Evolutionary conservation across 2,797 vertebrate genomes (phyloP), one percentile per base, ranked within the genome.

Genomic region (Pterois miles): DNA sequence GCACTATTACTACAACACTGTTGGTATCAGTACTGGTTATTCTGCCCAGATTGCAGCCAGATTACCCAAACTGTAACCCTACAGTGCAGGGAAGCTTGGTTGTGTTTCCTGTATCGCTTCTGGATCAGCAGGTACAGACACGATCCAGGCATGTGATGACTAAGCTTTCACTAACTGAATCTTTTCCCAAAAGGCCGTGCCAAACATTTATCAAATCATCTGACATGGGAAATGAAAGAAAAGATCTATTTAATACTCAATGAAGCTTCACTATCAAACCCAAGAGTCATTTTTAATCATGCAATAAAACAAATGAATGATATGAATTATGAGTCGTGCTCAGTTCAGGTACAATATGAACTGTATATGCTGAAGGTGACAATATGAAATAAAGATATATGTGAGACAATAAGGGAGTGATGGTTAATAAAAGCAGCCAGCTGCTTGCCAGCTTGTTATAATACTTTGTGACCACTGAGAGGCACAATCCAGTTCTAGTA

Each of bases 121-220:
- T 70, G 73, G 62, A 81, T 74, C 68, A 77, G 76, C 81, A 80
- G 71, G 80, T 71, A 62, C 54, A 54, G 82, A 86, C 80, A 81
- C 16, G 71, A 77, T 53, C 52, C 25, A 53, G 65, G 71, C 77
- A 70, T 78, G 53, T 59, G 63, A 80, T 80, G 76, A 86, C 76
- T 88, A 59, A 81, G 27, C 71, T 33, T 64, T 53, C 38, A 40
- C 43, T 57, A 69, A 66, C 68, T 25, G 56, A 20, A 54, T 57
- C 8, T 72, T 59, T 14, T 20, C 5, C 65, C 14, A 13, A 20
- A 50, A 64, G 34, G 4, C 63, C 10, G 8, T 34, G 27, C 64
- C 46, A 57, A 65, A 22, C 29, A 2, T 31, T 70, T 8, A 67
- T 78, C 60, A 34, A 68, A 59, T 76, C 53, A 67, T 36, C 40